Percentiles rank a stretch among this genome's conserved stretches.
These are phyloP conservation scores for Baronia brevicornis DNA, from an alignment of 2,888 invertebrate species.

Conservation along the genomic window DNA sequence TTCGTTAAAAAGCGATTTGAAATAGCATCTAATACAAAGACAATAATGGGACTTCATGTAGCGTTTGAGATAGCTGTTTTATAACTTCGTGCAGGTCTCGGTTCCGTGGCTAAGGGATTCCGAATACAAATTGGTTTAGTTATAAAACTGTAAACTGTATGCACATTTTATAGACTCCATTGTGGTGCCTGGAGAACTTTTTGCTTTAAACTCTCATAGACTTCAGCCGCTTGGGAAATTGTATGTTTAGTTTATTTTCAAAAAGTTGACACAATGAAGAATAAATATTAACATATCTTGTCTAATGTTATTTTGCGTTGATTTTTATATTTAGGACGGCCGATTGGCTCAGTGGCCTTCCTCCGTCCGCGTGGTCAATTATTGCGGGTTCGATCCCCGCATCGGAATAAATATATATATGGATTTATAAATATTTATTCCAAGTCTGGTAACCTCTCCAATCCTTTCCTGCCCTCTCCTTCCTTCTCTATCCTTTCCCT, in stretches of 20 bases:
- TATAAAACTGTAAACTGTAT: constrained; percentile 52
- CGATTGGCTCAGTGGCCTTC: no score
- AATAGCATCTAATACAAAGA: constrained; percentile 14
- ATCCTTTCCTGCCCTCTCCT: no score
- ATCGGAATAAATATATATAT: no score
- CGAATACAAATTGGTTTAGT: constrained; percentile 64
- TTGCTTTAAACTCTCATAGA: constrained; percentile 12
- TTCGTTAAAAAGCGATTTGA: no score
- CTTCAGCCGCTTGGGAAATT: constrained; percentile 8
- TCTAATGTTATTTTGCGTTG: no score
- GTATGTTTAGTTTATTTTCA: constrained; percentile 10
- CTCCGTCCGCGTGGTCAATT: no score
- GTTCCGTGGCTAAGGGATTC: constrained; percentile 38
- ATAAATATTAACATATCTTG: not conserved
- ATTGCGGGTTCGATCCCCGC: no score
- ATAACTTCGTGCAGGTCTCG: constrained; percentile 18
- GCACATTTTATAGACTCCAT: constrained; percentile 37
- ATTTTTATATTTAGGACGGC: no score
- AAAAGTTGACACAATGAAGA: constrained; percentile 2
- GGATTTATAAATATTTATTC: no score
- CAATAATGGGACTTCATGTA: constrained; percentile 16
- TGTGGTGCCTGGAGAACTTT: constrained; percentile 13
- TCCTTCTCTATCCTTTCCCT: no score
- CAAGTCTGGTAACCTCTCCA: no score
- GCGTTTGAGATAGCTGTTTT: constrained; percentile 21